These are phyloP conservation scores for Leistus spinibarbis DNA, from an alignment of 2,888 invertebrate species.

Conservation along the genomic window DNA sequence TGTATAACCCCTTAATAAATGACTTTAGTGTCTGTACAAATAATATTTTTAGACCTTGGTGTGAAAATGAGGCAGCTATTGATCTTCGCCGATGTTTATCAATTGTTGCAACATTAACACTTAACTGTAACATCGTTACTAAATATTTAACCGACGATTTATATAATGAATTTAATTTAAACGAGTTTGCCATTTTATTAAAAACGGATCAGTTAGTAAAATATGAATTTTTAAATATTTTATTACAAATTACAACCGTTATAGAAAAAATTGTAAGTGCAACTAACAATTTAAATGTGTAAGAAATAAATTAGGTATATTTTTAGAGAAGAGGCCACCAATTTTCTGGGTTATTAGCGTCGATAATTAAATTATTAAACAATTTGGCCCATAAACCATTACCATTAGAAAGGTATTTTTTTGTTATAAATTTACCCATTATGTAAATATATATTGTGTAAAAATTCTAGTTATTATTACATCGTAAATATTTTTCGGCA, in stretches of 20 bases:
- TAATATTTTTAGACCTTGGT: conserved; percentile 5
- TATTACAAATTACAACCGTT: conserved; percentile 12
- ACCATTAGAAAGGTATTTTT: conserved; percentile 1
- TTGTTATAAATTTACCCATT: not conserved
- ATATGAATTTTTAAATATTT: conserved; percentile 13
- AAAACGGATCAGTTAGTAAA: not conserved
- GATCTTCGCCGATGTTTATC: conserved; percentile 17
- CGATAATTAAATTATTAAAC: conserved; percentile 17
- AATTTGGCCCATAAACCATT: conserved; percentile 12
- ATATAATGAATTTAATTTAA: not conserved
- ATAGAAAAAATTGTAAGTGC: conserved; percentile 26
- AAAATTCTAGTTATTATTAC: conserved; percentile 18
- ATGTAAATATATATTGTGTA: not conserved
- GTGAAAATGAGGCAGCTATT: conserved; percentile 15
- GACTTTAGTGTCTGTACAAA: too few species aligned
- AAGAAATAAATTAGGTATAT: not conserved
- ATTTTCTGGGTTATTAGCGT: conserved; percentile 25
- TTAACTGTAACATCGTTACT: not conserved
- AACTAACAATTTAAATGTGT: not conserved
- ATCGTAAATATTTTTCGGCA: conserved; percentile 22
- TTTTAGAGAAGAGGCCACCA: conserved; percentile 19
- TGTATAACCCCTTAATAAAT: too few species aligned
- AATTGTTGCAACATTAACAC: conserved; percentile 6
- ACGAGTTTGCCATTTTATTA: not conserved
- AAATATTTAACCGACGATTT: conserved; percentile 2